These are phyloP conservation scores for Lepus timidus DNA, from an alignment of 2,113 vertebrate species.

Conservation along the genomic window DNA sequence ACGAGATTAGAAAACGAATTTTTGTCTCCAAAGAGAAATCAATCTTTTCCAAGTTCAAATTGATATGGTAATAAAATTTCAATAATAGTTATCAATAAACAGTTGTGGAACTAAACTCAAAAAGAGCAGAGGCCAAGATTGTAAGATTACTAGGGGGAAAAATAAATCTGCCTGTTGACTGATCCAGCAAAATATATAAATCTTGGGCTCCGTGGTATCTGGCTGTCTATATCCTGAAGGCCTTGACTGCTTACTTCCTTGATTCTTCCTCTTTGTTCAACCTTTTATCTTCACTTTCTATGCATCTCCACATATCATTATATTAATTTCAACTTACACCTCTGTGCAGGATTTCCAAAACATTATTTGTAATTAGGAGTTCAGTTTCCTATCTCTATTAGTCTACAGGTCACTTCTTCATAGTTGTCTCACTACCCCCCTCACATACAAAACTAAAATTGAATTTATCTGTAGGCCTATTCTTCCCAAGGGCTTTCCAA, in stretches of 20 bases:
- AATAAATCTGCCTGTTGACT: background rate
- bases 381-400: constrained; percentile 39
- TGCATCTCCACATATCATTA: background rate
- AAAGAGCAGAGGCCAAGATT: background rate
- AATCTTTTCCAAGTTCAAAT: constrained; percentile 49
- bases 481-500: constrained; percentile 64
- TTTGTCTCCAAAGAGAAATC: constrained; percentile 48
- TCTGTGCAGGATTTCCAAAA: constrained; percentile 51
- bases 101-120: constrained; percentile 8
- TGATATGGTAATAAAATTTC: constrained; percentile 46
- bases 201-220: background rate
- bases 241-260: background rate
- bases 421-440: background rate
- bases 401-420: constrained; percentile 29
- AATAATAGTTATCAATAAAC: constrained; percentile 38
- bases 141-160: background rate
- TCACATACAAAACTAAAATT: constrained; percentile 54
- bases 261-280: constrained; percentile 34
- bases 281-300: constrained; percentile 35
- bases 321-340: constrained; percentile 43
- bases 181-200: background rate
- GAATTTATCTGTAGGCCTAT: background rate
- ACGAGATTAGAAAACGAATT: constrained; percentile 12
- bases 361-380: constrained; percentile 35
- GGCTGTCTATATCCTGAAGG: background rate